A percentile compares a stretch with the other conserved stretches of the same genome.
Evolutionary conservation across 2,797 vertebrate genomes (phyloP).

Genomic region (Phrynocephalus forsythii): DNA sequence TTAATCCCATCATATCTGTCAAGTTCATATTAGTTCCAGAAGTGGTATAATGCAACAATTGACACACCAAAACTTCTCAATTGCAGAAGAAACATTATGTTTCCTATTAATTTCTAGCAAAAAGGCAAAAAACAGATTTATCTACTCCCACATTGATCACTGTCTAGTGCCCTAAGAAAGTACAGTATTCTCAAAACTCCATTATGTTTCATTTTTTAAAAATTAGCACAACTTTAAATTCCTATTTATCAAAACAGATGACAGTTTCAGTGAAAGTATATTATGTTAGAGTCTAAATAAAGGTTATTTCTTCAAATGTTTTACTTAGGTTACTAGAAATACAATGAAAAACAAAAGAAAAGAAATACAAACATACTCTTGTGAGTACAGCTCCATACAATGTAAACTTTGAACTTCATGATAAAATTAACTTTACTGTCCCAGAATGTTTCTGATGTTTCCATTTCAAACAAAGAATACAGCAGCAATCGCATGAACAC

Average conservation of each 20-base stretch:
- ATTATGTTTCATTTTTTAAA: not conserved
- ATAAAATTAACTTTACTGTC: constrained; percentile 10
- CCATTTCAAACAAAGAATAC: constrained; percentile 20
- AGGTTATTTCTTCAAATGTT: not conserved
- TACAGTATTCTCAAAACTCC: not conserved
- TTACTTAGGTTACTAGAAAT: not conserved
- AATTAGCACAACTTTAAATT: not conserved
- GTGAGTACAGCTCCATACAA: not conserved
- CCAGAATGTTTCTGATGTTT: constrained; percentile 25
- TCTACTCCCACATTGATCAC: not conserved
- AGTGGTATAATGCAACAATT: not conserved
- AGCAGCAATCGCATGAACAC: constrained; percentile 33
- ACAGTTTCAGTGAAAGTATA: not conserved
- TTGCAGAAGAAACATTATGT: not conserved
- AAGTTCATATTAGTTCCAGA: not conserved
- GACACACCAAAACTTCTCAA: not conserved
- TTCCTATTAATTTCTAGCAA: not conserved
- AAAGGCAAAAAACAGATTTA: not conserved
- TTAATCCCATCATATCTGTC: not conserved
- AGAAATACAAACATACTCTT: not conserved
- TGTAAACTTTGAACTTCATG: not conserved
- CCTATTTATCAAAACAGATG: not conserved
- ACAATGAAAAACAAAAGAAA: not conserved
- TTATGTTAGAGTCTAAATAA: not conserved
- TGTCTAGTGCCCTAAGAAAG: not conserved